Conservation (phyloP, 2,113 vertebrate genomes). For the Tursiops truncatus region DNA sequence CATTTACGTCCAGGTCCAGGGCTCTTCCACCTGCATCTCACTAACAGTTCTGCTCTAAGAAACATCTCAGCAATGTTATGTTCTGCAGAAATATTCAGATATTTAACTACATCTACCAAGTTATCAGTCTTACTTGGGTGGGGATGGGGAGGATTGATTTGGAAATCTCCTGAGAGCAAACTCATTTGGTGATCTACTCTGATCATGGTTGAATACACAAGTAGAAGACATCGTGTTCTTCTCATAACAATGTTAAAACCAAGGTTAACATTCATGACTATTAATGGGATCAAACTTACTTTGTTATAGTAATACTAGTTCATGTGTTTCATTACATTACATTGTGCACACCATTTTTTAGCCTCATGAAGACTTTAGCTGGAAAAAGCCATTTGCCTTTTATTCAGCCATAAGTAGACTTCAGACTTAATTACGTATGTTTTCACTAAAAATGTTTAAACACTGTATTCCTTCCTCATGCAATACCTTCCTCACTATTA, state of each 20-base stretch:
- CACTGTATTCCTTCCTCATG: background rate
- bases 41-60: background rate
- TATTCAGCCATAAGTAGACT: background rate
- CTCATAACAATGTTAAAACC: background rate
- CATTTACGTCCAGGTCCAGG: background rate
- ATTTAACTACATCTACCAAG: background rate
- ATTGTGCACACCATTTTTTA: background rate
- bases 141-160: background rate
- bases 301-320: background rate
- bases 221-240: background rate
- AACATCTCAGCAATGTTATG: background rate
- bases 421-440: background rate
- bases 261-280: background rate
- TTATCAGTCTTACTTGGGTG: background rate
- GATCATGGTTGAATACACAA: background rate
- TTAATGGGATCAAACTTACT: background rate
- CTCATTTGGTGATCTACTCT: background rate
- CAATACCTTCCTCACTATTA: background rate
- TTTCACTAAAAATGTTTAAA: slow-evolving; percentile 13
- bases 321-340: background rate
- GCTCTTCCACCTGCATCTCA: background rate
- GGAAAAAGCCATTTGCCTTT: background rate
- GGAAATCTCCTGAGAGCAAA: background rate
- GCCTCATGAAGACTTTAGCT: background rate
- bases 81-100: background rate